These are phyloP conservation scores for Hesperophylax magnus DNA, from an alignment of 1,140 invertebrate genomes.

Conservation along the genomic window DNA sequence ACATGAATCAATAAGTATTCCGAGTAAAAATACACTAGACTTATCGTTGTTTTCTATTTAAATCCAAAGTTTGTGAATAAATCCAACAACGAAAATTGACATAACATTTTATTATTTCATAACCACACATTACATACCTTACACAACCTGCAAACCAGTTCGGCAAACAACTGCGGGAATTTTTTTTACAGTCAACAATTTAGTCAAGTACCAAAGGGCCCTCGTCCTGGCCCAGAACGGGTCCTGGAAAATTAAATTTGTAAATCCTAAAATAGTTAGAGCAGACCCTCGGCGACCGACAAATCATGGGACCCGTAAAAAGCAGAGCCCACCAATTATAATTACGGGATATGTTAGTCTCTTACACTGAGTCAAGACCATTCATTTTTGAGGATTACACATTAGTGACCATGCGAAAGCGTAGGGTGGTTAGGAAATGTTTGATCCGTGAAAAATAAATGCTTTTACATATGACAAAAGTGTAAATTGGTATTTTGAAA, in stretches of 20 bases:
- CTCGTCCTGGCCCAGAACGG: neutral
- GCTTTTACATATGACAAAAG: too few species aligned
- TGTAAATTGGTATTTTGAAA: too few species aligned
- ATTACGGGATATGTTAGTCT: conserved; percentile 50
- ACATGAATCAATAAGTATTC: too few species aligned
- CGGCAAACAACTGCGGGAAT: neutral
- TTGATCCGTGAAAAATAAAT: too few species aligned
- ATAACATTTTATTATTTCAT: too few species aligned
- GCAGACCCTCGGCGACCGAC: conserved; percentile 44
- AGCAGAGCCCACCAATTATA: conserved; percentile 55
- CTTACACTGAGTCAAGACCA: conserved; percentile 42
- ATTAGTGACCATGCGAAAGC: conserved; percentile 42
- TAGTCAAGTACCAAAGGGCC: neutral
- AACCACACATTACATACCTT: too few species aligned
- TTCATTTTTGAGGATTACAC: conserved; percentile 58
- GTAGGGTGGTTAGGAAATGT: neutral
- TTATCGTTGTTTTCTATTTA: too few species aligned
- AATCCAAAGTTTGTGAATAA: too few species aligned
- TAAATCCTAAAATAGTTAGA: conserved; percentile 37
- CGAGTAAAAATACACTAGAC: too few species aligned
- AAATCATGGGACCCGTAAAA: conserved; percentile 55
- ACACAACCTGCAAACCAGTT: too few species aligned
- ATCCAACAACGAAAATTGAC: too few species aligned
- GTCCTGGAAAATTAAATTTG: conserved; percentile 28
- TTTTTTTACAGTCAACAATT: neutral